Evolutionary conservation across 2,113 vertebrate genomes (phyloP), one percentile per base, ranked within the genome.

Genomic region (Chloroceryle aenea): DNA sequence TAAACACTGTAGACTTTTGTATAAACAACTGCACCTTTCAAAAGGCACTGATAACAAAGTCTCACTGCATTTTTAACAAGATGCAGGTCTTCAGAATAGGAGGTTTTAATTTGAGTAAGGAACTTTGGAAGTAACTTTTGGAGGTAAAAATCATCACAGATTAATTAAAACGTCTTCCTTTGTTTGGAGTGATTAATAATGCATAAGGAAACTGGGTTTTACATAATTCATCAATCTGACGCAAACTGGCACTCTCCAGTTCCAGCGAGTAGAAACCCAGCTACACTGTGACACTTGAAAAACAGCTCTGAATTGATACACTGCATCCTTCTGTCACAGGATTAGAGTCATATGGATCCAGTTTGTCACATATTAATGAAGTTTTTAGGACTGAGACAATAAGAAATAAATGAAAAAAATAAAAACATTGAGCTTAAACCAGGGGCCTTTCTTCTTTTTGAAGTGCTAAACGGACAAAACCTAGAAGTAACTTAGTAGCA

Each of bases 211-310:
- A 96, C 58, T 64, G 89, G 34, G 61, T 97, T 98, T 98, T 98
- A 96, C 98, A 98, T 98, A 98, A 98, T 98, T 98, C 92, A 98
- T 98, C 97, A 98, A 94, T 80, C 93, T 98, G 97, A 98, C 74
- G 55, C 81, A 96, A 97, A 90, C 74, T 96, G 95, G 56, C 85
- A 95, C 59, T 97, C 85, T 87, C 43, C 82, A 97, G 80, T 91
- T 97, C 64, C 32, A 85, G 34, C 2, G 11, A 96, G 96, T 95
- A 74, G 85, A 97, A 97, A 91, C 38, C 52, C 78, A 96, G 80
- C 82, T 97, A 87, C 55, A 87, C 88, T 13, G 38, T 94, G 87
- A 95, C 90, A 96, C 92, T 97, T 97, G 89, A 97, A 96, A 97
- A 97, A 93, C 92, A 95, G 50, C 75, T 94, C 53, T 78, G 87